phyloP scores from a whole-genome alignment of 2,797 vertebrate species.

The Echeneis naucrates region DNA sequence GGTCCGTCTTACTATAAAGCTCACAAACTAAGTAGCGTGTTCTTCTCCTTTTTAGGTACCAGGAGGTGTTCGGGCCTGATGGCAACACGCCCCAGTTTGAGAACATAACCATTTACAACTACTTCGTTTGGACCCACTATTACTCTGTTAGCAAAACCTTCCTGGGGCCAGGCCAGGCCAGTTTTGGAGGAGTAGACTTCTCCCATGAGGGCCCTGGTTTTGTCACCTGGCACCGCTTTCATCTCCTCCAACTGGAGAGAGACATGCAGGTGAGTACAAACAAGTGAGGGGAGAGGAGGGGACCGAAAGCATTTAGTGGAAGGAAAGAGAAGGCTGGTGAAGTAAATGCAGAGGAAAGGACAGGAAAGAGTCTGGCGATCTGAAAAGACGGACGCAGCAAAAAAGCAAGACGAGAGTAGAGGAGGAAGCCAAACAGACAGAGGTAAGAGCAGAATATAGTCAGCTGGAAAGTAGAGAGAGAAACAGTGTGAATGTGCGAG shows the following conservation, averaged over 20 bases:
- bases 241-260: conserved; percentile 93
- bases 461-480: not conserved
- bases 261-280: conserved; percentile 91
- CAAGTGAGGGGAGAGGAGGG: no score
- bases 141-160: conserved; percentile 96
- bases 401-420: conserved; percentile 7
- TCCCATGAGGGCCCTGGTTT: conserved; percentile 98
- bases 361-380: conserved; percentile 26
- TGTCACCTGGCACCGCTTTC: conserved; percentile 96
- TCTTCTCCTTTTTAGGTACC: conserved; percentile 70
- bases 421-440: not conserved
- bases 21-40: conserved; percentile 11
- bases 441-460: not conserved
- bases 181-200: conserved; percentile 94
- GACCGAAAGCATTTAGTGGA: no score
- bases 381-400: conserved; percentile 3
- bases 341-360: conserved; percentile 16
- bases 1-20: not conserved
- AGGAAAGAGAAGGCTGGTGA: not conserved
- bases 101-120: conserved; percentile 96
- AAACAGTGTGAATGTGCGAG: not conserved
- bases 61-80: conserved; percentile 90
- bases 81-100: conserved; percentile 91
- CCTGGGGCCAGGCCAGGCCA: conserved; percentile 90
- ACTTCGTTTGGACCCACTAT: conserved; percentile 97